Percentiles rank a stretch among this genome's conserved stretches.
phyloP scores from a whole-genome alignment of 1,140 invertebrate genomes.

The Eriosoma lanigerum region DNA sequence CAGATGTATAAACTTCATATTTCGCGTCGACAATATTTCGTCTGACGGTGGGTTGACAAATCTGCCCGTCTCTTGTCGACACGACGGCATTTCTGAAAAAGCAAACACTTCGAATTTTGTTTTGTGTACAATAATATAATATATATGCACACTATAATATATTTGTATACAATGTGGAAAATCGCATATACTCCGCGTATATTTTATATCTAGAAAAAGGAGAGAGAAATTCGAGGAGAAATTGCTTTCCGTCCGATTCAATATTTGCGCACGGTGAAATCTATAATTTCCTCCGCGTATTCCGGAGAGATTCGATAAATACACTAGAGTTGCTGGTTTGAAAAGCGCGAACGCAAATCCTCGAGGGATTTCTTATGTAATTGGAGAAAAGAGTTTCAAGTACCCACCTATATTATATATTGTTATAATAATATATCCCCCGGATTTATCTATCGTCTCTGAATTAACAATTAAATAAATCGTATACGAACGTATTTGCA shows the following conservation, averaged over 20 bases:
- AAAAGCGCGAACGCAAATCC: not conserved
- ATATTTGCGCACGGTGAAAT: constrained; percentile 43
- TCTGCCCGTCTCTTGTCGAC: not conserved
- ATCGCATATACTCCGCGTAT: too few relatives aligned
- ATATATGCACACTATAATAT: not conserved
- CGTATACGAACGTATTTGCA: not conserved
- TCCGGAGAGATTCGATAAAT: not conserved
- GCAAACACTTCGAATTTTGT: constrained; percentile 15
- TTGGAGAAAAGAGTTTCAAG: too few relatives aligned
- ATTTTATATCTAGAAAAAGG: too few relatives aligned
- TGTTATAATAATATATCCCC: not conserved
- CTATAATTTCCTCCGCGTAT: constrained; percentile 32
- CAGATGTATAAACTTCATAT: constrained; percentile 24
- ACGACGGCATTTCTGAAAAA: constrained; percentile 3
- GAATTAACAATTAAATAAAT: not conserved
- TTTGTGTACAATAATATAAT: not conserved
- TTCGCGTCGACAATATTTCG: not conserved
- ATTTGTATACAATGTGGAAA: too few relatives aligned
- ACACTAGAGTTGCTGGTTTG: too few relatives aligned
- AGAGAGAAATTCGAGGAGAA: too few relatives aligned
- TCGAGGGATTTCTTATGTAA: not conserved
- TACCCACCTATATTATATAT: not conserved
- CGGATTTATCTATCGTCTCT: not conserved
- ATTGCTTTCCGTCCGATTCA: constrained; percentile 30
- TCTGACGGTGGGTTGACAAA: constrained; percentile 30